These are phyloP conservation scores for Aphelenchoides avenae DNA, from an alignment of 1,140 invertebrate genomes.

Conservation along the genomic window DNA sequence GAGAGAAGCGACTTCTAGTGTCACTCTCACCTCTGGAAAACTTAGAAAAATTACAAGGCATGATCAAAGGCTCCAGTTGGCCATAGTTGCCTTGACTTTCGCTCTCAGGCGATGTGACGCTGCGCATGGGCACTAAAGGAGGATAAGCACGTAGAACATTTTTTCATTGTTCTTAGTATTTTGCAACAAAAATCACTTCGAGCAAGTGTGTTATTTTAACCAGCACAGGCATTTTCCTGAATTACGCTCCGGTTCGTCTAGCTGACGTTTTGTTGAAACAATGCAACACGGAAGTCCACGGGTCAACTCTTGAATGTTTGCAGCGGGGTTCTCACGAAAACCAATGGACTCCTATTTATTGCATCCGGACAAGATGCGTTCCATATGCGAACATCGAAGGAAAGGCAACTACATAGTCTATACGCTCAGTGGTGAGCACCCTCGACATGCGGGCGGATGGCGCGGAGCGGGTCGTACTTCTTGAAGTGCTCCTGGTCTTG, in stretches of 20 bases:
- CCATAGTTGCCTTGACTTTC: not conserved
- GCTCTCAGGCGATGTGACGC: not conserved
- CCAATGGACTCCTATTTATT: not conserved
- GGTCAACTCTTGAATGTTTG: not conserved
- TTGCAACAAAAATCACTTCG: not conserved
- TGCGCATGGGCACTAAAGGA: too few relatives aligned
- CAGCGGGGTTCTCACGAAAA: not conserved
- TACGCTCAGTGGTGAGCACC: too few relatives aligned
- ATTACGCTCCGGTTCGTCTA: too few relatives aligned
- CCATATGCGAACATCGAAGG: conserved; percentile 18
- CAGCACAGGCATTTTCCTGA: not conserved
- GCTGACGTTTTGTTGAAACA: too few relatives aligned
- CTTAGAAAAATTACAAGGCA: not conserved
- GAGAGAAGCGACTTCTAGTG: not conserved
- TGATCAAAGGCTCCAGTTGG: not conserved
- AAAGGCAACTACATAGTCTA: too few relatives aligned
- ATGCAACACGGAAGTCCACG: not conserved
- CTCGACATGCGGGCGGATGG: conserved; percentile 13
- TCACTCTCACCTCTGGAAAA: not conserved
- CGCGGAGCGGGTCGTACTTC: conserved; percentile 49
- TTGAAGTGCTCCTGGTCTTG: conserved; percentile 53
- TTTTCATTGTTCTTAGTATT: not conserved
- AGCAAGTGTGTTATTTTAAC: not conserved
- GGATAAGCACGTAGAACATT: not conserved
- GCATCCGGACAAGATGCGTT: not conserved